phyloP scores from a whole-genome alignment of 2,888 invertebrate genomes.

The Phengaris alcon region DNA sequence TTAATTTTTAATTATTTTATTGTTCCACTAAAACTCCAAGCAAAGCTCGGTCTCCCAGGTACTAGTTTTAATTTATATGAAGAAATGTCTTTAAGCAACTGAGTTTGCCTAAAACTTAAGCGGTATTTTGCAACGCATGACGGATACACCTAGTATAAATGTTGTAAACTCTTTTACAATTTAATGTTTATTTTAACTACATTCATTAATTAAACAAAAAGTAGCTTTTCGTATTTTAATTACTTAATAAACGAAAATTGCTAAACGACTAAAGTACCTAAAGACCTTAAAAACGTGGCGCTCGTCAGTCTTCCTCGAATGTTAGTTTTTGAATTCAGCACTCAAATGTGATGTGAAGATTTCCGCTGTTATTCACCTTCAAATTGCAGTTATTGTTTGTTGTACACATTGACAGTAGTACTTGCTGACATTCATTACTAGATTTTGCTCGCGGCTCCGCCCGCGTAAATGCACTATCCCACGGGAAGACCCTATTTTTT shows the following conservation, averaged over 20 bases:
- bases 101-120: neutral
- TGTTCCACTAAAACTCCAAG: too few relatives aligned
- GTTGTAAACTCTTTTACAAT: constrained; percentile 6
- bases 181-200: constrained; percentile 16
- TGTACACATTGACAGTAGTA: too few relatives aligned
- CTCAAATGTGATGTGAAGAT: constrained; percentile 19
- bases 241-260: constrained; percentile 16
- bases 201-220: constrained; percentile 12
- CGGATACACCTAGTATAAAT: neutral
- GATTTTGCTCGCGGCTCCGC: too few relatives aligned
- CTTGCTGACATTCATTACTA: too few relatives aligned
- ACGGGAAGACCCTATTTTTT: too few relatives aligned
- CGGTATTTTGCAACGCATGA: neutral
- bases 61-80: too few relatives aligned
- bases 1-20: too few relatives aligned
- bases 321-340: neutral
- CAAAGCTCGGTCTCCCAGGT: too few relatives aligned
- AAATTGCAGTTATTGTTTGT: neutral
- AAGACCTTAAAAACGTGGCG: neutral
- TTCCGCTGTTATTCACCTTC: constrained; percentile 25
- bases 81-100: too few relatives aligned
- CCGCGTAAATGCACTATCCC: too few relatives aligned
- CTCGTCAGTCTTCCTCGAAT: neutral
- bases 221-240: neutral
- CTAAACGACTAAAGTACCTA: neutral